Conservation (phyloP, 2,113 vertebrate genomes). For the Oncorhynchus tshawytscha region DNA sequence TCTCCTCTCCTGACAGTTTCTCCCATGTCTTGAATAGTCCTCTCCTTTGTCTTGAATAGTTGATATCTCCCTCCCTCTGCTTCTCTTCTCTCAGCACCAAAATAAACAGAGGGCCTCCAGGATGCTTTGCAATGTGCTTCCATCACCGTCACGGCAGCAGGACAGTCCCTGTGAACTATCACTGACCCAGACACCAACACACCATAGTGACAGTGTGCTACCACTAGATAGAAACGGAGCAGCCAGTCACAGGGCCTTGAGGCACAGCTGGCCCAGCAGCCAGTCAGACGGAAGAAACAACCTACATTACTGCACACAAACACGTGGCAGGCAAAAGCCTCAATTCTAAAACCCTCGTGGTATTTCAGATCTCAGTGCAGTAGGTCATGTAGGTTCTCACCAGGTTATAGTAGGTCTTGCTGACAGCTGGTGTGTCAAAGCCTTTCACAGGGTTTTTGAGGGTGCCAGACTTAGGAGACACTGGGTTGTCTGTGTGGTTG, state of each 20-base stretch:
- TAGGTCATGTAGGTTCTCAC: conserved; percentile 71
- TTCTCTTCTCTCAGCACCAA: too few relatives aligned
- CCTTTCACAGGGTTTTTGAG: conserved; percentile 92
- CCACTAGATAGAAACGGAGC: conserved; percentile 1
- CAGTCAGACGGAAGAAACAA: conserved; percentile 70
- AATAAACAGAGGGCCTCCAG: background rate
- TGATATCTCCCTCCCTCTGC: too few relatives aligned
- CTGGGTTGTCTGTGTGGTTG: conserved; percentile 82
- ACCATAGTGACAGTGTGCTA: conserved; percentile 6
- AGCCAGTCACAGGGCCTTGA: conserved; percentile 21
- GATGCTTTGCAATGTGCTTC: background rate
- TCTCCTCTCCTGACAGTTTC: too few relatives aligned
- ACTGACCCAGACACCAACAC: background rate
- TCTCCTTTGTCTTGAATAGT: too few relatives aligned
- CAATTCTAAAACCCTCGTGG: background rate
- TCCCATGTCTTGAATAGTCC: too few relatives aligned
- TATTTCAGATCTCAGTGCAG: background rate
- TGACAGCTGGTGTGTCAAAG: conserved; percentile 87
- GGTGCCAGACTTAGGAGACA: conserved; percentile 83
- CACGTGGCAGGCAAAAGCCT: background rate
- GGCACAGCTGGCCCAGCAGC: conserved; percentile 66
- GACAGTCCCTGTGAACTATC: background rate
- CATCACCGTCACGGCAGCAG: background rate
- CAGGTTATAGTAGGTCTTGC: conserved; percentile 98
- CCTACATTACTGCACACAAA: conserved; percentile 63